phyloP scores from a whole-genome alignment of 1,140 invertebrate genomes.

The Drosophila subobscura region DNA sequence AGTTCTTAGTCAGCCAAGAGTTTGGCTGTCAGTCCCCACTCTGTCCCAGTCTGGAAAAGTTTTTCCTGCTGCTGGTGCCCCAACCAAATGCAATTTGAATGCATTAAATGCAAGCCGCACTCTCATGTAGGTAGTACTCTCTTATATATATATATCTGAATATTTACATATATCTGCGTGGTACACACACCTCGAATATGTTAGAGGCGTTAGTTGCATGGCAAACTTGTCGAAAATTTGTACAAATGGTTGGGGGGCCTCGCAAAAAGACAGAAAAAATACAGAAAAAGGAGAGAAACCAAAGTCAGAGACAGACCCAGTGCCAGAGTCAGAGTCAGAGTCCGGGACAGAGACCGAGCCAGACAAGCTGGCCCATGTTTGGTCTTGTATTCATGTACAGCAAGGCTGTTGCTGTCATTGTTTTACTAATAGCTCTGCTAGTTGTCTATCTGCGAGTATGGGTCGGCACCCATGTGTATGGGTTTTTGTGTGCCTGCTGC shows the following conservation, averaged over 20 bases:
- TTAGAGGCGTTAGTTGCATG: constrained; percentile 47
- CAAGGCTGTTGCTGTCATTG: constrained; percentile 77
- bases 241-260: constrained; percentile 10
- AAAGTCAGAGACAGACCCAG: constrained; percentile 38
- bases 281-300: constrained; percentile 41
- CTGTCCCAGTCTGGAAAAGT: constrained; percentile 31
- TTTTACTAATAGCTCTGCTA: constrained; percentile 73
- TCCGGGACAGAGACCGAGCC: constrained; percentile 16
- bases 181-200: constrained; percentile 26
- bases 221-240: constrained; percentile 54
- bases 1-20: constrained; percentile 34
- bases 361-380: constrained; percentile 68
- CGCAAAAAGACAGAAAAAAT: constrained; percentile 19
- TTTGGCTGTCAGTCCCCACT: not conserved
- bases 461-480: constrained; percentile 14
- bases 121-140: constrained; percentile 22
- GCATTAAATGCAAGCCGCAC: constrained; percentile 52
- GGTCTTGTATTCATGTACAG: constrained; percentile 64
- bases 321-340: constrained; percentile 7
- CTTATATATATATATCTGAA: constrained; percentile 4
- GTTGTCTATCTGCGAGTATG: constrained; percentile 50
- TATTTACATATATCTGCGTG: constrained; percentile 33
- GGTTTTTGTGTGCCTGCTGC: constrained; percentile 8
- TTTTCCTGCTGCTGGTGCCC: constrained; percentile 22
- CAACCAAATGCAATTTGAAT: constrained; percentile 68